Evolutionary conservation across 2,888 invertebrate species (phyloP).

Genomic region (Calephelis perditalis): DNA sequence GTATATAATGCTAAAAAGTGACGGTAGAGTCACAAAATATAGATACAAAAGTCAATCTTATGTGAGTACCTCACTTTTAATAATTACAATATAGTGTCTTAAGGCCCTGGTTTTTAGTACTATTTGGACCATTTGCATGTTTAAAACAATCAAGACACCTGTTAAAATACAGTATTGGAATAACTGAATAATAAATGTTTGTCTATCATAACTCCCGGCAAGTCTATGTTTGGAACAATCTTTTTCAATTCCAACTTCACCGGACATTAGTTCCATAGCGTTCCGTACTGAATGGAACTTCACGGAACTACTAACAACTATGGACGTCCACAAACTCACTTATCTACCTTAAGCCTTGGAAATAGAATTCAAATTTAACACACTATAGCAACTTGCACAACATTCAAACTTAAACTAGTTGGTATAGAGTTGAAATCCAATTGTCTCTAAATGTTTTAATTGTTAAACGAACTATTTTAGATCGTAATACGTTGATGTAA

Average conservation of each 20-base stretch:
- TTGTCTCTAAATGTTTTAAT: constrained; percentile 8
- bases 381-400: constrained; percentile 18
- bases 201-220: background rate
- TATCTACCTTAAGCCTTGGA: constrained; percentile 24
- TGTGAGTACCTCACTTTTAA: too few relatives aligned
- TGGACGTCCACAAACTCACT: constrained; percentile 21
- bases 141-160: too few relatives aligned
- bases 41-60: too few relatives aligned
- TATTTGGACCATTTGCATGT: too few relatives aligned
- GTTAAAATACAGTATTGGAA: too few relatives aligned
- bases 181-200: constrained; percentile 5
- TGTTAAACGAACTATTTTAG: constrained; percentile 13
- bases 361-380: constrained; percentile 23
- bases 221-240: constrained; percentile 25
- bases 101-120: too few relatives aligned
- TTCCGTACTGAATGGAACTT: constrained; percentile 34
- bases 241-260: constrained; percentile 37
- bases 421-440: constrained; percentile 28
- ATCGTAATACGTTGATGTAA: constrained; percentile 15
- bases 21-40: too few relatives aligned
- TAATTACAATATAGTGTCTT: too few relatives aligned
- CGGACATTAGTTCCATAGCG: constrained; percentile 24
- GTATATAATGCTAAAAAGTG: too few relatives aligned
- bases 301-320: constrained; percentile 22
- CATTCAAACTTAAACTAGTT: constrained; percentile 20